Percentiles rank a stretch among this genome's conserved stretches.
These are phyloP conservation scores for Venusia cambrica DNA, from an alignment of 2,888 invertebrate genomes.

Conservation along the genomic window DNA sequence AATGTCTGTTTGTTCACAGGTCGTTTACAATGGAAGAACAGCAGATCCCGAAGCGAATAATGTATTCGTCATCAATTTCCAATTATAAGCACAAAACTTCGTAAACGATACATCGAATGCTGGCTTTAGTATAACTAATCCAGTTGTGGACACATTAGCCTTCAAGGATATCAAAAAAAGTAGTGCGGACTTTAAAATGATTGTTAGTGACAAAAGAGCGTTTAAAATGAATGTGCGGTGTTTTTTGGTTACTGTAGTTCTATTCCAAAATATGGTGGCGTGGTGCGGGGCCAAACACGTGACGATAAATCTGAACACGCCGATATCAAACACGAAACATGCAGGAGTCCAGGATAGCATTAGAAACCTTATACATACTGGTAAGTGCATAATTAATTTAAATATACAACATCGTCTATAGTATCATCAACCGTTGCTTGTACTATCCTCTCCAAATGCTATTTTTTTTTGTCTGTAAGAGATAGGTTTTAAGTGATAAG, in stretches of 20 bases:
- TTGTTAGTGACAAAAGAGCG: constrained; percentile 53
- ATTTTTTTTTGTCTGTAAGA: too few species aligned
- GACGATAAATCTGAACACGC: constrained; percentile 41
- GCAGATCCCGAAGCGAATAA: constrained; percentile 52
- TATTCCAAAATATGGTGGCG: constrained; percentile 68
- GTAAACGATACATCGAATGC: constrained; percentile 37
- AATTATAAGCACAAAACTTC: constrained; percentile 70
- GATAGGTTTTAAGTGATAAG: too few species aligned
- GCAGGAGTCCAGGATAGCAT: constrained; percentile 62
- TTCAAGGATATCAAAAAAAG: constrained; percentile 33
- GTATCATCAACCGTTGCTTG: too few species aligned
- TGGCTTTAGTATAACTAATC: constrained; percentile 26
- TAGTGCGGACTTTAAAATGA: constrained; percentile 50
- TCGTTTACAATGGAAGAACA: constrained; percentile 68
- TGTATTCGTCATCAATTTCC: constrained; percentile 59
- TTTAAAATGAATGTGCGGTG: constrained; percentile 67
- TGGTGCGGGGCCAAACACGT: constrained; percentile 68
- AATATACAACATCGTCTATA: too few species aligned
- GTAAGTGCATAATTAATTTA: constrained; percentile 54
- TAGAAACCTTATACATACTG: constrained; percentile 65
- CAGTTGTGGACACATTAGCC: constrained; percentile 32
- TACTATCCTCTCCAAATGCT: too few species aligned
- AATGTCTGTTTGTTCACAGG: constrained; percentile 55
- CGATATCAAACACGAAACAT: constrained; percentile 36
- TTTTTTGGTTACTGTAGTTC: constrained; percentile 65